phyloP scores from a whole-genome alignment of 2,113 vertebrate species.

The Acrocephalus kingi region DNA sequence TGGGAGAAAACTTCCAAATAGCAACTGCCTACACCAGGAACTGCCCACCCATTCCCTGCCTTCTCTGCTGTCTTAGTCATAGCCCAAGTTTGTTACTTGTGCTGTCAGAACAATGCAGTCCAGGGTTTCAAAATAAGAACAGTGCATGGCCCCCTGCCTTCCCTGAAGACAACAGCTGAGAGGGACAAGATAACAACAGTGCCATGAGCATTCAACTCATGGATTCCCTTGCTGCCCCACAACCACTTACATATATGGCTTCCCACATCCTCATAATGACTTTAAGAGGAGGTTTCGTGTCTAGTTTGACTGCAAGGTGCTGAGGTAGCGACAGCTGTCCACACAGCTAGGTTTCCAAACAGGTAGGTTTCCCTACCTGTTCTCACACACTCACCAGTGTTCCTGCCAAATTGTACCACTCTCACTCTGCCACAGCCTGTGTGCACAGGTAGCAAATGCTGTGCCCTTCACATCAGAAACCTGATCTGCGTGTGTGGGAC shows the following conservation, averaged over 20 bases:
- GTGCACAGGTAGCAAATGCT: not conserved
- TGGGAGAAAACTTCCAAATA: slow-evolving; percentile 1
- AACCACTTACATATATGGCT: not conserved
- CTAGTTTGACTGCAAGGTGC: not conserved
- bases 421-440: not conserved
- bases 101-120: not conserved
- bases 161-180: not conserved
- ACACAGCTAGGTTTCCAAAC: not conserved
- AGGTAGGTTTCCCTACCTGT: not conserved
- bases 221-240: not conserved
- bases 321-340: not conserved
- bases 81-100: not conserved
- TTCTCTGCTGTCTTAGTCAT: not conserved
- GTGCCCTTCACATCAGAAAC: not conserved
- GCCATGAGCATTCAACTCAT: not conserved
- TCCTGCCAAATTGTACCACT: not conserved
- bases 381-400: not conserved
- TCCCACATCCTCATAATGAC: not conserved
- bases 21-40: not conserved
- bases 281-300: not conserved
- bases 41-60: not conserved
- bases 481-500: not conserved
- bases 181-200: not conserved
- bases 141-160: not conserved
- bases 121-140: not conserved